Evolutionary conservation across 2,888 invertebrate species (phyloP).

Genomic region (Drosophila koepferae): DNA sequence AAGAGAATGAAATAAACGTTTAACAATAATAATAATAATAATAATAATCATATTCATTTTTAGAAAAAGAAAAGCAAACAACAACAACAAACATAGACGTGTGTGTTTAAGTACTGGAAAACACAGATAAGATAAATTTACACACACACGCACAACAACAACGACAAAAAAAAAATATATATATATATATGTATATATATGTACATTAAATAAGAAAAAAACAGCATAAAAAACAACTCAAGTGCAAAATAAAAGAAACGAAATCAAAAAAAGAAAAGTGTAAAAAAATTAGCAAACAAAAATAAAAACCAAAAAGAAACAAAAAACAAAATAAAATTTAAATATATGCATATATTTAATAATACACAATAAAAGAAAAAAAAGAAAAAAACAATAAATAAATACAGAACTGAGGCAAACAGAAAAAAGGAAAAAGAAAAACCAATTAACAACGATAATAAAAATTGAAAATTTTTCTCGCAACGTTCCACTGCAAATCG

Average conservation of each 20-base stretch:
- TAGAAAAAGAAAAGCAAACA: constrained; percentile 44
- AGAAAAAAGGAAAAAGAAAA: not conserved
- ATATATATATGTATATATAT: constrained; percentile 42
- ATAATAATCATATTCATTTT: constrained; percentile 41
- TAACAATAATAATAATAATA: constrained; percentile 24
- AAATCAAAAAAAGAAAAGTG: constrained; percentile 31
- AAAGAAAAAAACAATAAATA: not conserved
- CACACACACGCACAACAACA: constrained; percentile 39
- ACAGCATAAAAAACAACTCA: constrained; percentile 35
- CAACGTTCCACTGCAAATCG: constrained; percentile 83
- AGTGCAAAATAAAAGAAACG: constrained; percentile 48
- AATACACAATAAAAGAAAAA: not conserved
- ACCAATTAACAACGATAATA: constrained; percentile 21
- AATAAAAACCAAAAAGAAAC: constrained; percentile 29
- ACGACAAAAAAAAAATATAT: constrained; percentile 19
- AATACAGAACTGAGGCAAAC: constrained; percentile 39
- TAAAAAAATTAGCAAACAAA: constrained; percentile 27
- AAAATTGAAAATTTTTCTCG: constrained; percentile 62
- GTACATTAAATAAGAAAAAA: constrained; percentile 34
- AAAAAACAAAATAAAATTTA: constrained; percentile 33
- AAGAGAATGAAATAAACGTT: constrained; percentile 6
- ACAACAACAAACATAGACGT: constrained; percentile 41
- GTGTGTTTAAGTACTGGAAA: constrained; percentile 79
- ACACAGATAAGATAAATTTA: constrained; percentile 72
- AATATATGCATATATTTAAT: constrained; percentile 5